Evolutionary conservation across 2,113 vertebrate genomes (phyloP).

Genomic region (Malurus melanocephalus): DNA sequence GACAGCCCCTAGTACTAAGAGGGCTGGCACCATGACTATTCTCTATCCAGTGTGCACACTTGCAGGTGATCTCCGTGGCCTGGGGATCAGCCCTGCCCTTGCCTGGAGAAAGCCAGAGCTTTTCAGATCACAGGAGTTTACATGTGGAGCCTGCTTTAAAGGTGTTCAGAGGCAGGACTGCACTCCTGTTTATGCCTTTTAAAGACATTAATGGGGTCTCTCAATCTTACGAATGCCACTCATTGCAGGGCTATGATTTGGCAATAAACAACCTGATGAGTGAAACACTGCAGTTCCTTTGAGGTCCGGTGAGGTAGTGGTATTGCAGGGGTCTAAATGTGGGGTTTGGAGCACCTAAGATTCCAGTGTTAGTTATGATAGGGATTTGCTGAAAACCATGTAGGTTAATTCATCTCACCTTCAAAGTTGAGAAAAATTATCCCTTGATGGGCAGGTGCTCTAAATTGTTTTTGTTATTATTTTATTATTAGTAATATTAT

Average conservation of each 20-base stretch:
- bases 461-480: background rate
- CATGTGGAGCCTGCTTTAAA: background rate
- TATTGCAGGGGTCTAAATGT: background rate
- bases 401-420: background rate
- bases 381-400: background rate
- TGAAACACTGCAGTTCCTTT: background rate
- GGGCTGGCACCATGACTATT: background rate
- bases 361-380: background rate
- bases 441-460: background rate
- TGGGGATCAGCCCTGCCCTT: background rate
- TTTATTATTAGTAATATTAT: background rate
- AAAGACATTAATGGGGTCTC: background rate
- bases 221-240: background rate
- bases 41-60: accelerated
- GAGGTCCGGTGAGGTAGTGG: background rate
- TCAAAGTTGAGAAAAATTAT: background rate
- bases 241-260: background rate
- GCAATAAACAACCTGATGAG: accelerated
- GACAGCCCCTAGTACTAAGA: accelerated
- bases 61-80: no score
- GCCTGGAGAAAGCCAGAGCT: background rate
- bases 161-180: background rate
- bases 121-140: background rate
- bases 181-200: background rate
- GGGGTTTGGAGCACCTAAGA: background rate